Conservation (phyloP, 2,113 vertebrate genomes). For the Coptodon bakossiorum region DNA sequence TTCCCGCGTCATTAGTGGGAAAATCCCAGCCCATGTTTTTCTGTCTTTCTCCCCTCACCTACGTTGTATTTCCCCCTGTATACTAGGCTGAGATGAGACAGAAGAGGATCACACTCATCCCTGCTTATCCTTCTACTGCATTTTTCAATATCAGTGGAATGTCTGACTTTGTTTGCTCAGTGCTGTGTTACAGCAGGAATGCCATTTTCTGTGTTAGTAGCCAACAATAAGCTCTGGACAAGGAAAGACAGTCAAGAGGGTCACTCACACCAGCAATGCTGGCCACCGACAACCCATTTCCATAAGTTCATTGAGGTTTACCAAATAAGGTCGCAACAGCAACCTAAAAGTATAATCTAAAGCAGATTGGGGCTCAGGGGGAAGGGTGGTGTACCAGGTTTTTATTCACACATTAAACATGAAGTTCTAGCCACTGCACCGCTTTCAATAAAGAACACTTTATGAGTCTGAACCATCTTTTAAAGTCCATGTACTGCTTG, state of each 20-base stretch:
- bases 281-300: neutral
- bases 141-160: slow-evolving; percentile 70
- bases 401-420: slow-evolving; percentile 23
- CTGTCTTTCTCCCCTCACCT: neutral
- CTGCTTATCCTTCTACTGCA: slow-evolving; percentile 50
- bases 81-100: slow-evolving; percentile 31
- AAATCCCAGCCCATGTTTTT: neutral
- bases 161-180: slow-evolving; percentile 57
- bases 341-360: neutral
- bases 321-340: neutral
- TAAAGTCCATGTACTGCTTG: slow-evolving; percentile 16
- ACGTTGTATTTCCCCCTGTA: slow-evolving; percentile 14
- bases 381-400: neutral
- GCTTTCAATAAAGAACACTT: slow-evolving; percentile 41
- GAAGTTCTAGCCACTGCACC: slow-evolving; percentile 10
- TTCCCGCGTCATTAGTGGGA: neutral
- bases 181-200: slow-evolving; percentile 43
- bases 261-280: neutral
- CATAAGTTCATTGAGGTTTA: neutral
- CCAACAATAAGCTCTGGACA: neutral
- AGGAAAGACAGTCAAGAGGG: slow-evolving; percentile 4
- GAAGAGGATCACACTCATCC: slow-evolving; percentile 54
- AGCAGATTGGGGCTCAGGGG: neutral
- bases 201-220: slow-evolving; percentile 23
- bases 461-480: slow-evolving; percentile 36